Evolutionary conservation across 2,888 invertebrate species (phyloP).

Genomic region (Belgica antarctica): DNA sequence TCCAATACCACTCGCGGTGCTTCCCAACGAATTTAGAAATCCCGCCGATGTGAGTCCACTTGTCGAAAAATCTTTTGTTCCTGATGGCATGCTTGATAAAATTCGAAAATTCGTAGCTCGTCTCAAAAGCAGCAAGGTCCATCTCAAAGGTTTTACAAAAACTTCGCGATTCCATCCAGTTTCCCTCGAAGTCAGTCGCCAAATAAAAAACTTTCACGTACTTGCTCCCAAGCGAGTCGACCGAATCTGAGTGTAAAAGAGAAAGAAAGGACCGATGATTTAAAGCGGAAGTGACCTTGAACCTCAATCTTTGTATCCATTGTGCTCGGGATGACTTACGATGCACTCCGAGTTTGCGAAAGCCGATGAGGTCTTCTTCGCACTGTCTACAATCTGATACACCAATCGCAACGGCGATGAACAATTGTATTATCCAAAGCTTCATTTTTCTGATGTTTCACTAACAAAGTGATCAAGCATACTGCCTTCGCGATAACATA

Average conservation of each 20-base stretch:
- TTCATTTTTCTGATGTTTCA: conserved; percentile 1
- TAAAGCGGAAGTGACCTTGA: conserved; percentile 32
- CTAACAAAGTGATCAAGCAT: conserved; percentile 22
- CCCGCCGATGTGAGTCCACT: conserved; percentile 37
- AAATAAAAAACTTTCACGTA: conserved; percentile 36
- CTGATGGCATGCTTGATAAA: conserved; percentile 22
- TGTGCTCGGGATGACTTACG: conserved; percentile 27
- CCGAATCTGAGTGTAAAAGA: conserved; percentile 27
- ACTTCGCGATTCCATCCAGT: conserved; percentile 33
- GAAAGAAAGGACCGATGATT: too few species aligned
- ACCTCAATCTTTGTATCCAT: conserved; percentile 11
- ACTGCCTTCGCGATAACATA: conserved; percentile 17
- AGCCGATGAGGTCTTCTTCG: conserved; percentile 37
- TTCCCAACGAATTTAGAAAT: conserved; percentile 28
- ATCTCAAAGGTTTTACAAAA: conserved; percentile 35
- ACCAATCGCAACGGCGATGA: not conserved
- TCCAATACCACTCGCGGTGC: conserved; percentile 37
- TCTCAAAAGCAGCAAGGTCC: conserved; percentile 35
- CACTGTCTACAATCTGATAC: not conserved
- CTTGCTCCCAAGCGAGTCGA: not conserved
- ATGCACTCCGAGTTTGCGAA: conserved; percentile 28
- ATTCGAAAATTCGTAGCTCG: conserved; percentile 23
- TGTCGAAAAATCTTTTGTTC: conserved; percentile 4
- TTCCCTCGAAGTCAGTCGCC: conserved; percentile 28
- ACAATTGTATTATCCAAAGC: not conserved